phyloP scores from a whole-genome alignment of 2,888 invertebrate genomes.

The Lottia scabra region DNA sequence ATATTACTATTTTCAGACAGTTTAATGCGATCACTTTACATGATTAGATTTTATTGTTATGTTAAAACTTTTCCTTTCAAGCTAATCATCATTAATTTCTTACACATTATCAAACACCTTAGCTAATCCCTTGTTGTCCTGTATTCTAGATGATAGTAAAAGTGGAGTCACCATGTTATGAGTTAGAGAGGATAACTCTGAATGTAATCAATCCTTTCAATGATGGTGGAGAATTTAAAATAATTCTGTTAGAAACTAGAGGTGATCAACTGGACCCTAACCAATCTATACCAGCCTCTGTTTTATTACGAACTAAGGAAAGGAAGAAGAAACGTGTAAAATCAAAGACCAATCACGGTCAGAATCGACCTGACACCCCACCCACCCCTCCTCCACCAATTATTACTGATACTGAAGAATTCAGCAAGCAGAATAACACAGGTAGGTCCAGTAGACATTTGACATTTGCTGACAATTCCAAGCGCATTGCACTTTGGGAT shows the following conservation, averaged over 20 bases:
- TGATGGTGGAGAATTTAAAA: slow-evolving; percentile 61
- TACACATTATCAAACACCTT: background rate
- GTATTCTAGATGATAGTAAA: slow-evolving; percentile 55
- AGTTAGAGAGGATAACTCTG: slow-evolving; percentile 56
- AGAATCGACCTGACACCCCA: slow-evolving; percentile 48
- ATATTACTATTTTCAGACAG: no score
- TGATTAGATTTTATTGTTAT: no score
- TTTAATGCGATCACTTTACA: no score
- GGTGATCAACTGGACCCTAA: slow-evolving; percentile 41
- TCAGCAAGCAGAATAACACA: background rate
- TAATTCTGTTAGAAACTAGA: slow-evolving; percentile 62
- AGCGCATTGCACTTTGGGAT: no score
- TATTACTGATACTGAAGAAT: slow-evolving; percentile 29
- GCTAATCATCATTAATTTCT: no score
- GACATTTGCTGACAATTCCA: no score
- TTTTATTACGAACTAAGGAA: slow-evolving; percentile 44
- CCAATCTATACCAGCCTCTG: slow-evolving; percentile 24
- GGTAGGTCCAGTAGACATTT: no score
- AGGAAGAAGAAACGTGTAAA: slow-evolving; percentile 48
- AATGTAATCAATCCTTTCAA: slow-evolving; percentile 65
- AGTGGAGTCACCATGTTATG: slow-evolving; percentile 65
- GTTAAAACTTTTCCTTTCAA: no score
- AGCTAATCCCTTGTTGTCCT: background rate
- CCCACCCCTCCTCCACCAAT: slow-evolving; percentile 41
- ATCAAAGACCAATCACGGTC: slow-evolving; percentile 59